Evolutionary conservation across 2,888 invertebrate species (phyloP), one percentile per base, ranked within the genome.

Genomic region (Nesidiocoris tenuis): DNA sequence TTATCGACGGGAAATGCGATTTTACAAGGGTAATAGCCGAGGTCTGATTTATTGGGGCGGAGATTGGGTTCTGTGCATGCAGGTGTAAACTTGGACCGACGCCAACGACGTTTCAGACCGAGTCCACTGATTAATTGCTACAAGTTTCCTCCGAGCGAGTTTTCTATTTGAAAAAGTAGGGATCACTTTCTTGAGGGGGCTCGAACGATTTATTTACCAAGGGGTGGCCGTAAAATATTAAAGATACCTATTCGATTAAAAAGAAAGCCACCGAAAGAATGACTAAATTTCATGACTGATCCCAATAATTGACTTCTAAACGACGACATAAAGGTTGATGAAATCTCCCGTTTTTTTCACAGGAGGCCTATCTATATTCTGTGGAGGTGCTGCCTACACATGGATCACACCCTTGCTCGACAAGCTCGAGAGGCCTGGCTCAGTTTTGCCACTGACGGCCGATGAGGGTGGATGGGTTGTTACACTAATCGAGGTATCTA

Each of bases 391-490:
- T 18, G 77, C 77, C 59, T 80, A 78, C 78, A 79, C 78, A 0
- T 80, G 80, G 80, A 77, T 78, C 22, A 79, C 80, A 1, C 80
- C 80, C 0, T 76, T 80, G 54, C 76, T 79, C 17, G 63, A 54
- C 21, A 19, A 68, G n/a, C 61, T 80, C 9, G 68, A 78, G 66
- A 71, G 77, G 3, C 78, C 79, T 3, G 59, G 59, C 2, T 76
- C 78, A n/a, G 76, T 77, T 55, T 68, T 80, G 0, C 77, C 70
- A 0, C 23, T 81, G 59, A 79, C 79, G 0, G 39, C 77, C 1
- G 78, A 74, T 17, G 68, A 79, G 61, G 77, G 78, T 22, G 80
- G 80, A 18, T 80, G 80, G 81, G 79, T 80, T 54, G 79, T 81
- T 5, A 77, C 80, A 5, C 70, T 80, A 24, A 80, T 80, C 9